Evolutionary conservation across 2,113 vertebrate species (phyloP).

Genomic region (Centropus unirufus): DNA sequence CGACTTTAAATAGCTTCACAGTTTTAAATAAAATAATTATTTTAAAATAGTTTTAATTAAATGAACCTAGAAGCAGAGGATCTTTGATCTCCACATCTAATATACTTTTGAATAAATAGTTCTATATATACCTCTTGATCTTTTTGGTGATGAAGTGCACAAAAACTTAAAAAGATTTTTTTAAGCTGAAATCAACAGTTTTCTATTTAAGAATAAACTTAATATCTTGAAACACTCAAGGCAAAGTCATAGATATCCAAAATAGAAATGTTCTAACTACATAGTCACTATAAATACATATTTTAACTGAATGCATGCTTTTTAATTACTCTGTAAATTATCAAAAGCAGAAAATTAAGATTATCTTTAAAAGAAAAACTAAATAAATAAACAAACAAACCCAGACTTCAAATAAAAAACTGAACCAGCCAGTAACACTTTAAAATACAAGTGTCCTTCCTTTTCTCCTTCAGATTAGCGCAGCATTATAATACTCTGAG

Average conservation of each 20-base stretch:
- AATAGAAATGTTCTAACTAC: conserved; percentile 35
- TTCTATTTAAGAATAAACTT: conserved; percentile 59
- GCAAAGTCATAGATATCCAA: conserved; percentile 63
- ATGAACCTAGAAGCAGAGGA: conserved; percentile 65
- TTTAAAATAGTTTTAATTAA: conserved; percentile 77
- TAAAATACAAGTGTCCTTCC: conserved; percentile 47
- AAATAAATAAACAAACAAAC: conserved; percentile 79
- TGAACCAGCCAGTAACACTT: conserved; percentile 83
- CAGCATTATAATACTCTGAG: conserved; percentile 30
- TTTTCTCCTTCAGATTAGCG: conserved; percentile 50
- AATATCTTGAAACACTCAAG: conserved; percentile 52
- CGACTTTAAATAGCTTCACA: conserved; percentile 56
- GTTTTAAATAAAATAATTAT: conserved; percentile 71
- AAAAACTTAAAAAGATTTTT: conserved; percentile 43
- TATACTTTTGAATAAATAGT: conserved; percentile 79
- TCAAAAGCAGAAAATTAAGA: conserved; percentile 32
- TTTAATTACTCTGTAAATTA: conserved; percentile 47
- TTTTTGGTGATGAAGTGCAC: conserved; percentile 70
- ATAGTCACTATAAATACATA: conserved; percentile 58
- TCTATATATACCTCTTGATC: conserved; percentile 71
- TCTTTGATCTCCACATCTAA: conserved; percentile 69
- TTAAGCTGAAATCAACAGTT: conserved; percentile 59
- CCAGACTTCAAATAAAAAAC: conserved; percentile 64
- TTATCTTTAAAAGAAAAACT: conserved; percentile 64
- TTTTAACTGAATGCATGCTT: conserved; percentile 63